A percentile compares a stretch with the other conserved stretches of the same genome.
Conservation (phyloP, 1,140 invertebrate genomes). For the Nylanderia fulva region DNA sequence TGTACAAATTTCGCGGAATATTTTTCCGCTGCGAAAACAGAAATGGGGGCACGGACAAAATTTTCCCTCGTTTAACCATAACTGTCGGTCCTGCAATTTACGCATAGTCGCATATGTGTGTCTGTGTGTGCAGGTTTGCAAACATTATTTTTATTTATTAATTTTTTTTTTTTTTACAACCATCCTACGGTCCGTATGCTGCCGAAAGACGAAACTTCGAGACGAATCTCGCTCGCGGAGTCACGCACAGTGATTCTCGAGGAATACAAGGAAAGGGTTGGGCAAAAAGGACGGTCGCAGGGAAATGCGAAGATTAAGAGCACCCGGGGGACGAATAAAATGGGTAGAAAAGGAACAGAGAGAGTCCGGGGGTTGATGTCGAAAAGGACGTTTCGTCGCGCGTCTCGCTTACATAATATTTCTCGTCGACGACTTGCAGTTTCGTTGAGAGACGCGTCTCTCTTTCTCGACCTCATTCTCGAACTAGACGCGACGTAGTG, state of each 20-base stretch:
- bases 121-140: neutral
- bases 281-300: slow-evolving; percentile 4
- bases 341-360: slow-evolving; percentile 23
- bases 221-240: slow-evolving; percentile 21
- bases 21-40: slow-evolving; percentile 9
- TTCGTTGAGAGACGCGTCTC: neutral
- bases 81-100: slow-evolving; percentile 42
- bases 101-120: neutral
- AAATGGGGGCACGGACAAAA: slow-evolving; percentile 3
- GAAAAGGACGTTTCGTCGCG: slow-evolving; percentile 41
- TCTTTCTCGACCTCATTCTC: slow-evolving; percentile 16
- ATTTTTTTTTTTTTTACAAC: slow-evolving; percentile 7
- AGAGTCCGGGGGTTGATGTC: neutral
- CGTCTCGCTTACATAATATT: slow-evolving; percentile 54
- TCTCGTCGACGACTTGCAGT: slow-evolving; percentile 20
- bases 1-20: slow-evolving; percentile 27
- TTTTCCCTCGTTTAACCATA: slow-evolving; percentile 29
- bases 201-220: slow-evolving; percentile 3
- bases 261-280: slow-evolving; percentile 30
- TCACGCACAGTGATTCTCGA: slow-evolving; percentile 19
- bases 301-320: slow-evolving; percentile 55
- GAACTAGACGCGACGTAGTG: slow-evolving; percentile 7
- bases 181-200: neutral
- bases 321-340: slow-evolving; percentile 46
- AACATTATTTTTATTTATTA: too few relatives aligned